Evolutionary conservation across 37 sponge, comb jelly and placozoan genomes (phyloP), one percentile per base, ranked within the genome.

Genomic region (Geodia barretti): DNA sequence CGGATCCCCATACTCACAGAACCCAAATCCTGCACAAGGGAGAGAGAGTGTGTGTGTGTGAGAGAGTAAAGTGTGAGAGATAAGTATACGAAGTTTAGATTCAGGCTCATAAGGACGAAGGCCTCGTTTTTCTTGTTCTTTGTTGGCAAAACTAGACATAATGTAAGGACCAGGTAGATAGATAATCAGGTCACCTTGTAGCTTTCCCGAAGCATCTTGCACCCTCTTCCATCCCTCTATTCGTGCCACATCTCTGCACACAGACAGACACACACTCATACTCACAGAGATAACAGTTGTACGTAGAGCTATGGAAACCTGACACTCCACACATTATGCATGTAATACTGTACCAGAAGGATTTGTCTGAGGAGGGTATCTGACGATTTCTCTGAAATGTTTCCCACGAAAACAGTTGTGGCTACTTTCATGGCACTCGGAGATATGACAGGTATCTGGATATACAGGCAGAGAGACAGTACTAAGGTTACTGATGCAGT

Each of bases 21-120:
- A 98, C 36, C 99, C 99, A 86, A 98, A 98, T 4, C 92, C 98
- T 95, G 20, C n/a, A n/a, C n/a, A n/a, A n/a, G n/a, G n/a, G n/a
- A n/a, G n/a, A n/a, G n/a, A n/a, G n/a, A n/a, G n/a, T n/a, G n/a
- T n/a, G n/a, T n/a, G n/a, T n/a, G n/a, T n/a, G n/a, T n/a, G n/a
- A n/a, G n/a, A n/a, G n/a, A n/a, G n/a, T n/a, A n/a, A n/a, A n/a
- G n/a, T n/a, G n/a, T n/a, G n/a, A n/a, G n/a, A n/a, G n/a, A n/a
- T n/a, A n/a, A n/a, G n/a, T n/a, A n/a, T n/a, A n/a, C n/a, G n/a
- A n/a, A n/a, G n/a, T n/a, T n/a, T n/a, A n/a, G n/a, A n/a, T n/a
- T n/a, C n/a, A n/a, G n/a, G n/a, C n/a, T n/a, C n/a, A n/a, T n/a
- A n/a, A n/a, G n/a, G n/a, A n/a, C n/a, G n/a, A n/a, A n/a, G n/a